phyloP scores from a whole-genome alignment of 2,797 vertebrate species.

The Gymnopithys bicolor region DNA sequence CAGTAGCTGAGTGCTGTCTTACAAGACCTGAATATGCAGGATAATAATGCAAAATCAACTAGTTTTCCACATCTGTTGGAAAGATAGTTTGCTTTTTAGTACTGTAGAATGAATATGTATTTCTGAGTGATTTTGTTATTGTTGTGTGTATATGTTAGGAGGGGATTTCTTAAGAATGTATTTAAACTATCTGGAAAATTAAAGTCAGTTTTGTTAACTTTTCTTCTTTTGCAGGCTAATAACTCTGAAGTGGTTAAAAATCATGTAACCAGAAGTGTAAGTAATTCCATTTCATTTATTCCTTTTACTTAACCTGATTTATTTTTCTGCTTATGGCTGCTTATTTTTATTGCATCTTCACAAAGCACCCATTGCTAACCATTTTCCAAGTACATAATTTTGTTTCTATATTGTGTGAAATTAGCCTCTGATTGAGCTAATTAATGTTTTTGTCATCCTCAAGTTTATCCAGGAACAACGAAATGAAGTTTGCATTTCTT shows the following conservation, averaged over 20 bases:
- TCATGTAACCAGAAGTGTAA: conserved; percentile 38
- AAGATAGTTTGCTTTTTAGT: not conserved
- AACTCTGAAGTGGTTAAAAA: conserved; percentile 16
- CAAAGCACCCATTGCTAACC: not conserved
- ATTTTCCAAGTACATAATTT: not conserved
- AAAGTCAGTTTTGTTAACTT: not conserved
- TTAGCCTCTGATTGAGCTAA: not conserved
- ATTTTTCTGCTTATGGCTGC: not conserved
- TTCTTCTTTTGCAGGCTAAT: not conserved
- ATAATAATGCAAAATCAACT: not conserved
- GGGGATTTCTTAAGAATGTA: not conserved
- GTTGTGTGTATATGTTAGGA: not conserved
- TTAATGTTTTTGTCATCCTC: not conserved
- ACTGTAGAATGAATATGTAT: not conserved
- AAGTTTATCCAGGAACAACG: not conserved
- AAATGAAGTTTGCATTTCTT: not conserved
- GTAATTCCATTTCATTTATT: not conserved
- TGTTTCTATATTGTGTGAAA: not conserved
- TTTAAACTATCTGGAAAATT: not conserved
- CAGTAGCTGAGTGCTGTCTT: not conserved
- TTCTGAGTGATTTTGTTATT: not conserved
- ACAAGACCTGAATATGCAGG: not conserved
- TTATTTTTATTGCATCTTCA: not conserved
- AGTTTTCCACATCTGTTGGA: not conserved
- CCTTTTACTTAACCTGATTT: not conserved